These are phyloP conservation scores for Lasioglossum leucozonium DNA, from an alignment of 2,888 invertebrate genomes.

Conservation along the genomic window DNA sequence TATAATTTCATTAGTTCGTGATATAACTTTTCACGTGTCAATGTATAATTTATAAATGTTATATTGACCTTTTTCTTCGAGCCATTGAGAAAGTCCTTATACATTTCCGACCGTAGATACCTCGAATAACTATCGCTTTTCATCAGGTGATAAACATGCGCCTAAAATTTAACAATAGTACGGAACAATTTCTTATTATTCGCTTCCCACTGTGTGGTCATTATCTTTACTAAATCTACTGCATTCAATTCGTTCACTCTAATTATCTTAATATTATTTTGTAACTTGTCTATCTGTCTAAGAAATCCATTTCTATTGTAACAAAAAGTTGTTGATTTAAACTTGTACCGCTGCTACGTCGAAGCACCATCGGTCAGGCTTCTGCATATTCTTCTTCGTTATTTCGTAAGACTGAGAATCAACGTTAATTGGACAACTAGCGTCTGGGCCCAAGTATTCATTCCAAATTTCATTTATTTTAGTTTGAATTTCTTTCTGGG, in stretches of 20 bases:
- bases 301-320: conserved; percentile 30
- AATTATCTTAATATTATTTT: conserved; percentile 23
- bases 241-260: conserved; percentile 53
- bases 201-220: conserved; percentile 2
- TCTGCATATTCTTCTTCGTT: conserved; percentile 92
- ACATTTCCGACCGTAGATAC: conserved; percentile 98
- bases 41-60: conserved; percentile 53
- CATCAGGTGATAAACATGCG: conserved; percentile 99
- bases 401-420: conserved; percentile 96
- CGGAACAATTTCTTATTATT: conserved; percentile 48
- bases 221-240: conserved; percentile 33
- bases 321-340: conserved; percentile 40
- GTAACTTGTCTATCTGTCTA: conserved; percentile 24
- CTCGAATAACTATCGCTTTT: conserved; percentile 99
- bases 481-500: conserved; percentile 92
- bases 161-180: conserved; percentile 86
- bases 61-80: conserved; percentile 96
- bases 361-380: conserved; percentile 96
- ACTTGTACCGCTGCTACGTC: conserved; percentile 96
- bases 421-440: conserved; percentile 98
- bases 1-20: conserved; percentile 12
- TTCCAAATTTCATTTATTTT: conserved; percentile 95
- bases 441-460: conserved; percentile 97
- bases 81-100: conserved; percentile 97
- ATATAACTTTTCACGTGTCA: conserved; percentile 19